A percentile compares a stretch with the other conserved stretches of the same genome.
These are phyloP conservation scores for Pseudolycoriella hygida DNA, from an alignment of 2,888 invertebrate genomes.

Conservation along the genomic window DNA sequence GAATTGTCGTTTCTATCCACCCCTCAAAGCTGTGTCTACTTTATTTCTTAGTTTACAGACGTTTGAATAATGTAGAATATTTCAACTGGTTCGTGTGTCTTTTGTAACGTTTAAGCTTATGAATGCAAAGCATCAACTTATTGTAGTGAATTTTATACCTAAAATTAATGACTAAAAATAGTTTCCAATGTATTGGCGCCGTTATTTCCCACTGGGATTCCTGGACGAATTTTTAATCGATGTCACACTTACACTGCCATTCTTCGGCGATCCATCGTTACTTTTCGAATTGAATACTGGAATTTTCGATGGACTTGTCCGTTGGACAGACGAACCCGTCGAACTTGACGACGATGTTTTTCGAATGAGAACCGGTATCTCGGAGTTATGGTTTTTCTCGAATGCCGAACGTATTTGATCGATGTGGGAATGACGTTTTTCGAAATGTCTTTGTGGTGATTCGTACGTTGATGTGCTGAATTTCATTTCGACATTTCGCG, in stretches of 20 bases:
- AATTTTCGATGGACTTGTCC: conserved; percentile 35
- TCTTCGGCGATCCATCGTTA: conserved; percentile 27
- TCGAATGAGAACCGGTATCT: conserved; percentile 24
- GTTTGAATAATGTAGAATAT: too few species aligned
- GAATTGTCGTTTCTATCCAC: too few species aligned
- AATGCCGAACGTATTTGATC: conserved; percentile 31
- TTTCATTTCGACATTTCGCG: conserved; percentile 38
- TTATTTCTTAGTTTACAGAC: too few species aligned
- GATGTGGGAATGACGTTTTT: conserved; percentile 35
- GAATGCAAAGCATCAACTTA: too few species aligned
- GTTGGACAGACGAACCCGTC: conserved; percentile 14
- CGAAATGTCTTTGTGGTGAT: conserved; percentile 24
- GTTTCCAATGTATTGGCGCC: too few species aligned
- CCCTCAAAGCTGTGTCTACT: too few species aligned
- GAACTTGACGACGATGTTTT: conserved; percentile 12
- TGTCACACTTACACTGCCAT: conserved; percentile 33
- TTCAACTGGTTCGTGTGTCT: too few species aligned
- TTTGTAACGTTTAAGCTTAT: too few species aligned
- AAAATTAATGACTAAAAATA: too few species aligned
- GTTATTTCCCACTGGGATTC: conserved; percentile 32
- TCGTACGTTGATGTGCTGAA: conserved; percentile 46
- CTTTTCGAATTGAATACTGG: conserved; percentile 29
- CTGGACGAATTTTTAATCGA: conserved; percentile 42
- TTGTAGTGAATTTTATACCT: too few species aligned
- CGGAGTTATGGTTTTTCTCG: conserved; percentile 19